Evolutionary conservation across 2,888 invertebrate species (phyloP).

Genomic region (Rhagium mordax): DNA sequence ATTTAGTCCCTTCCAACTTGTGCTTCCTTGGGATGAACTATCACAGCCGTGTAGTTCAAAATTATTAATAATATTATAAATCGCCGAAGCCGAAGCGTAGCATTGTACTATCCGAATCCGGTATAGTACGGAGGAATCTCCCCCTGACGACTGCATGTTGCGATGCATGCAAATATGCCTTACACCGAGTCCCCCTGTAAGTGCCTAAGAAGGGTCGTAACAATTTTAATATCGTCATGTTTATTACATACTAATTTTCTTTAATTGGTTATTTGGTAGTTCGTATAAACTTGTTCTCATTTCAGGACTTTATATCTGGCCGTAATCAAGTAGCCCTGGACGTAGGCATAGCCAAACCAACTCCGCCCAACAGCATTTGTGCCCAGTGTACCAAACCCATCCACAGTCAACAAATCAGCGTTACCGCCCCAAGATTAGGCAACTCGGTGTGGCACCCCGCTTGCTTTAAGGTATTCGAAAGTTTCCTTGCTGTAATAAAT

Average conservation of each 20-base stretch:
- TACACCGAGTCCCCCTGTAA: too few relatives aligned
- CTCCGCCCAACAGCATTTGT: slow-evolving; percentile 76
- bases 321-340: slow-evolving; percentile 97
- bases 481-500: neutral
- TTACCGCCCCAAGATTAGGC: slow-evolving; percentile 70
- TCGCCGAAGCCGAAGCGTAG: too few relatives aligned
- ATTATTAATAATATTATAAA: too few relatives aligned
- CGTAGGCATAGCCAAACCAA: slow-evolving; percentile 77
- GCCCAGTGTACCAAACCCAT: slow-evolving; percentile 87
- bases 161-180: too few relatives aligned
- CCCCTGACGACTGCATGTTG: too few relatives aligned
- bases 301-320: slow-evolving; percentile 91
- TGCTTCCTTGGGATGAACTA: too few relatives aligned
- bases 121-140: too few relatives aligned
- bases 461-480: slow-evolving; percentile 78
- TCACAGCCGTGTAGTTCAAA: too few relatives aligned
- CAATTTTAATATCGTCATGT: too few relatives aligned
- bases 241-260: neutral
- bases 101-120: too few relatives aligned
- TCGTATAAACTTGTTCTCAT: slow-evolving; percentile 34
- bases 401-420: slow-evolving; percentile 85
- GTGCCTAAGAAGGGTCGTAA: too few relatives aligned
- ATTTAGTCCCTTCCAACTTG: too few relatives aligned
- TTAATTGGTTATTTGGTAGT: slow-evolving; percentile 15
- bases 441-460: slow-evolving; percentile 87